Base-by-base conservation (phyloP, 2,113 vertebrate genomes). In the Alligator mississippiensis region DNA sequence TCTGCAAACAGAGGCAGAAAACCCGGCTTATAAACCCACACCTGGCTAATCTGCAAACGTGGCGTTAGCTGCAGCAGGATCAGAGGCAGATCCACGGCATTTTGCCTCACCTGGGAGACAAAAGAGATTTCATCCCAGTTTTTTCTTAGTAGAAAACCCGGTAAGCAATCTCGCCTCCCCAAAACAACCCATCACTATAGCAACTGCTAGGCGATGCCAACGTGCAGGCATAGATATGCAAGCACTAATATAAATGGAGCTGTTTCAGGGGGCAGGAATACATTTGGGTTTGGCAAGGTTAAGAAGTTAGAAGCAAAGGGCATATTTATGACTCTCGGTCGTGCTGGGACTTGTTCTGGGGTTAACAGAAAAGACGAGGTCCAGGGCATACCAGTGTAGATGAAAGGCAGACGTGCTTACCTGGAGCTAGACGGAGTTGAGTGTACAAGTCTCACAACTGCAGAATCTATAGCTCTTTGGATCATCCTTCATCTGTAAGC, bases 71-170 rank as follows among this genome's bases (percentile, higher is more conserved):
- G 30, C 27, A 3, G 76, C 58, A 5, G 84, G 94, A 77, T 90
- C 89, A 54, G 79, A 27, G 47, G 22, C 79, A 60, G 70, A 93
- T 38, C 83, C 2, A 0, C 75, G 90, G 24, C 91, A 17, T 75
- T 93, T 82, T 68, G 19, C 60, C 60, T 87, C 81, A 16, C 60
- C 5, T 2, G 74, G 61, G 84, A 75, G 77, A 47, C 47, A 84
- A 84, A 25, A 19, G 54, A 38, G 60, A 81, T 63, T 66, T 75
- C 47, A 91, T 87, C 91, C 58, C 1, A 54, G 95, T n/a, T 57
- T 95, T 47, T 24, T 89, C 96, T 96, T 94, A 77, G 34, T 77
- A 77, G 83, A 84, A 84, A 27, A 90, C n/a, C 80, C 22, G 94
- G 75, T 82, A 80, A 94, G 16, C 83, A 94, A 68, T 5, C 89